These are phyloP conservation scores for Sinocyclocheilus anshuiensis DNA, from an alignment of 2,113 vertebrate genomes.

Conservation along the genomic window DNA sequence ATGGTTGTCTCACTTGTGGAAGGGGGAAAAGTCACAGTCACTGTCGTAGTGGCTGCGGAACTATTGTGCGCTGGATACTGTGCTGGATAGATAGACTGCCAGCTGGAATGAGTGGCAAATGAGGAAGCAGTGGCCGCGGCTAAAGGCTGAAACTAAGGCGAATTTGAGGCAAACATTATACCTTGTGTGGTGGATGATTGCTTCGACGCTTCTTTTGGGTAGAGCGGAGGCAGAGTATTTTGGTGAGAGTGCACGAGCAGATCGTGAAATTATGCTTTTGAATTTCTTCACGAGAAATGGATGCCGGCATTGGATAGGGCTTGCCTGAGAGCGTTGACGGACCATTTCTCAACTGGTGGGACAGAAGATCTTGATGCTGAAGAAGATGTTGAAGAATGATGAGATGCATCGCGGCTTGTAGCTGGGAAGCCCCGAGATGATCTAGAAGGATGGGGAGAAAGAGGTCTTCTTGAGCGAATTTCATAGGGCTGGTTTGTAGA, in stretches of 20 bases:
- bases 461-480: too few species aligned
- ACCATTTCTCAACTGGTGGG: neutral
- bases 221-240: neutral
- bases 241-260: neutral
- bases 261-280: neutral
- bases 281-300: neutral
- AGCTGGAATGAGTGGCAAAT: neutral
- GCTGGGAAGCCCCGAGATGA: neutral
- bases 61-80: neutral
- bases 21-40: neutral
- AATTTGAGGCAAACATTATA: neutral
- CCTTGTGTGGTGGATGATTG: neutral
- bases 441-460: too few species aligned
- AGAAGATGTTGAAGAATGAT: neutral
- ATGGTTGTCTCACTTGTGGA: neutral
- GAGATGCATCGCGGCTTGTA: neutral
- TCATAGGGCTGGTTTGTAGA: too few species aligned
- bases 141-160: too few species aligned
- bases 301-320: neutral
- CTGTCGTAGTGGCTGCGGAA: neutral
- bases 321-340: neutral
- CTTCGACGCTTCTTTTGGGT: neutral
- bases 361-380: neutral
- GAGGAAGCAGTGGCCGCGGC: neutral
- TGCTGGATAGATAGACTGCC: too few species aligned